Base-by-base conservation (phyloP, 2,113 vertebrate species). In the Maccullochella peelii region DNA sequence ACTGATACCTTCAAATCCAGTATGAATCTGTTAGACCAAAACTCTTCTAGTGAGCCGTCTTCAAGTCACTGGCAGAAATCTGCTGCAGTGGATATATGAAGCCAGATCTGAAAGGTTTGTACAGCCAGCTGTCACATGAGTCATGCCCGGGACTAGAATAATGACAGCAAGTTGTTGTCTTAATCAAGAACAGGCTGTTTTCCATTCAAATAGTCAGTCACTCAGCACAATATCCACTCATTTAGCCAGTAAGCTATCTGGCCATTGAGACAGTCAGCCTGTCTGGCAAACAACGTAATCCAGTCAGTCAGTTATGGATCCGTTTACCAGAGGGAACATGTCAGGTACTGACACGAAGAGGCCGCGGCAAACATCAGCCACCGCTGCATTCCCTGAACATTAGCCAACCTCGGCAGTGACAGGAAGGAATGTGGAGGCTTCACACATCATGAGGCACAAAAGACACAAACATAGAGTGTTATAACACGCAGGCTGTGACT, bases 281-380 rank as follows among this genome's bases (percentile, higher is more conserved):
- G 57, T 16, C 50, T 18, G 16, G 49, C 65, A 83, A 83, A 86
- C 77, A 82, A 11, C 20, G 21, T 50, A 44, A 83, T 81, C 59
- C 88, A 85, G 63, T 70, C 85, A 80, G 66, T 73, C 83, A 82
- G 79, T 77, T 49, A 38, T 77, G 85, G 73, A 86, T 76, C 74
- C 87, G 84, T 91, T 86, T 78, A 82, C 83, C 90, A 80, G 79
- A 33, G 76, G 59, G 85, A 91, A 82, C 75, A 50, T 57, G 79
- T 94, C 94, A 95, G 95, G 93, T 93, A 92, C 86, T 70, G 88
- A 94, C 95, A 93, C 40, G 93, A 94, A 92, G 85, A 86, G 80
- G 84, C 89, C 77, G 87, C 76, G 4, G 92, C 86, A 85, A 85
- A 90, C 79, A 80, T 83, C 86, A 67, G 85, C 87, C 75, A 3